phyloP scores from a whole-genome alignment of 2,113 vertebrate genomes.

The Pluvianellus socialis region DNA sequence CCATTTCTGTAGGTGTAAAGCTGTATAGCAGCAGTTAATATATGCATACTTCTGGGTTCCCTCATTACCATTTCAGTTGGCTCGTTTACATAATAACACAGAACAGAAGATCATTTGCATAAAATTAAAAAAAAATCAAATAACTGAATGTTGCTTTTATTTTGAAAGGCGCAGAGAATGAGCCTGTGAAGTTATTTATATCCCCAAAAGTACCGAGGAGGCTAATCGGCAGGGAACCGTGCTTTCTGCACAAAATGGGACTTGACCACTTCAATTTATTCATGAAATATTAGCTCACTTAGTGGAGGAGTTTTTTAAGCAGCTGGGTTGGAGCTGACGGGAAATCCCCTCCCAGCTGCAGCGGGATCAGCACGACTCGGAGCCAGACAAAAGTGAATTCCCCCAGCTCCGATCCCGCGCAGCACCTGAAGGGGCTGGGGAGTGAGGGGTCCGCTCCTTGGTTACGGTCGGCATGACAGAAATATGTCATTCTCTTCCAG shows the following conservation, averaged over 20 bases:
- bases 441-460: background rate
- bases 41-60: constrained; percentile 60
- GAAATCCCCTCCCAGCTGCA: constrained; percentile 54
- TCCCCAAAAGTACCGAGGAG: background rate
- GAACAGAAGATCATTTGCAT: constrained; percentile 58
- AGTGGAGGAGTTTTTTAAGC: constrained; percentile 3
- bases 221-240: background rate
- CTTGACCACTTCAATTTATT: constrained; percentile 24
- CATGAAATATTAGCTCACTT: constrained; percentile 31
- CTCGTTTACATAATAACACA: constrained; percentile 69
- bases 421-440: constrained; percentile 28
- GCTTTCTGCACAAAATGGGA: constrained; percentile 36
- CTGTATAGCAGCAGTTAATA: constrained; percentile 14
- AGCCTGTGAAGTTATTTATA: constrained; percentile 55
- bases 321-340: constrained; percentile 40
- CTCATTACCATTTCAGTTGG: constrained; percentile 62
- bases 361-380: background rate
- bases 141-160: constrained; percentile 22
- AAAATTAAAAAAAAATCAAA: constrained; percentile 42
- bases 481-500: background rate
- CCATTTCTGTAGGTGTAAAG: constrained; percentile 57
- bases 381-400: background rate
- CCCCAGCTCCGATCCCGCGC: background rate
- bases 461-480: fast-evolving
- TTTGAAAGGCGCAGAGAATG: background rate